Evolutionary conservation across 2,113 vertebrate species (phyloP), one percentile per base, ranked within the genome.

Genomic region (Sceloporus tristichus): DNA sequence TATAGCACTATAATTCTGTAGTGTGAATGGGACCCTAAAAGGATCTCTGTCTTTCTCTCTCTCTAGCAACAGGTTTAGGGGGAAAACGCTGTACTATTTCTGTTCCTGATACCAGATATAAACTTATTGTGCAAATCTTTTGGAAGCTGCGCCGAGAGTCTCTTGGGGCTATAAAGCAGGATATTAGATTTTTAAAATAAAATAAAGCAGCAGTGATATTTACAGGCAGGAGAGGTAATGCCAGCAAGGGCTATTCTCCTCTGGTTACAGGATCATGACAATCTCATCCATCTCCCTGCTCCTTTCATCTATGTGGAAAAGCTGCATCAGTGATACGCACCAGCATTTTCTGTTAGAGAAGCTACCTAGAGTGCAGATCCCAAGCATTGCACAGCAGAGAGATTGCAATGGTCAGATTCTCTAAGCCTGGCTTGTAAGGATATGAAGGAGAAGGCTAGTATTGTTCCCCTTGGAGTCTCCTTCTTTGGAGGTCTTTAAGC

Each of bases 171-270:
- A 40, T 40, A 59, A 56, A 79, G 53, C 8, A 27, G 78, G 78
- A 80, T 80, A 80, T 80, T 80, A 62, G 54, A 80, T 40, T 82
- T 62, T 40, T 40, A 81, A 82, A 82, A 82, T 82, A 18, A 66
- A 66, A 82, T 40, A 79, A 87, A 71, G 53, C 75, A 1, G 0
- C 74, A 73, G 59, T 0, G 34, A n/a, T 40, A 62, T 40, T 53
- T 74, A 79, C 11, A 62, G 62, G 65, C 9, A 34, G 0, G 6
- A 88, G 77, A 34, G 27, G 40, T 42, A 48, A 27, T 21, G 8
- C 76, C 62, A 42, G 71, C 62, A 1, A 9, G 0, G 27, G 16
- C 34, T 0, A 0, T 79, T 82, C 42, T 42, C 81, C 65, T 68
- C 77, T 2, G 1, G 0, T 11, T 2, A 0, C 19, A 3, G 34